Conservation (phyloP, 2,797 vertebrate species). For the Astyanax mexicanus region DNA sequence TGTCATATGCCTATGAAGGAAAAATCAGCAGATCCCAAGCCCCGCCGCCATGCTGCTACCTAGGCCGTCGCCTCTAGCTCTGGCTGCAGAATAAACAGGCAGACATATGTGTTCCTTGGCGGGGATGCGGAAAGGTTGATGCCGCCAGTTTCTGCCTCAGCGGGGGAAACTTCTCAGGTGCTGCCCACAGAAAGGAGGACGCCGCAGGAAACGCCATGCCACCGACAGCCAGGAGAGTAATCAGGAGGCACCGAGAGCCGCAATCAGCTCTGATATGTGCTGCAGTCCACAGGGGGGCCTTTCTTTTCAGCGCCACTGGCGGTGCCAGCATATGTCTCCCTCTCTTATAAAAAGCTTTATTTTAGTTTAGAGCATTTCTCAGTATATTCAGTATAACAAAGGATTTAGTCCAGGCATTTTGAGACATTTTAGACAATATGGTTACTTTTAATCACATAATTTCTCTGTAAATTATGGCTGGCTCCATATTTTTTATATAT, state of each 20-base stretch:
- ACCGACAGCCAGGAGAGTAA: constrained; percentile 72
- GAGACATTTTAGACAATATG: not conserved
- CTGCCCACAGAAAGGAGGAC: constrained; percentile 46
- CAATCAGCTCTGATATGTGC: constrained; percentile 75
- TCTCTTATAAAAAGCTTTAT: constrained; percentile 5
- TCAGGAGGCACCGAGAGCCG: constrained; percentile 73
- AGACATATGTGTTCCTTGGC: constrained; percentile 72
- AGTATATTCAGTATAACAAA: not conserved
- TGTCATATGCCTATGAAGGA: constrained; percentile 16
- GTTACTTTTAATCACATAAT: too few relatives aligned
- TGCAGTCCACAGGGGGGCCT: constrained; percentile 73
- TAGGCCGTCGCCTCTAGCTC: constrained; percentile 36
- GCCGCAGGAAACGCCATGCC: constrained; percentile 59
- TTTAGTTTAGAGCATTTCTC: not conserved
- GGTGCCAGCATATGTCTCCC: constrained; percentile 71
- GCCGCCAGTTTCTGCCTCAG: constrained; percentile 63
- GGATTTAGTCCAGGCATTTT: not conserved
- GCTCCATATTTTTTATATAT: too few relatives aligned
- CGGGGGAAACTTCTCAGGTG: constrained; percentile 64
- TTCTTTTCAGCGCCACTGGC: constrained; percentile 72
- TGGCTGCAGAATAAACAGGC: constrained; percentile 60
- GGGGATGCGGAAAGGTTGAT: constrained; percentile 68
- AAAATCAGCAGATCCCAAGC: constrained; percentile 51
- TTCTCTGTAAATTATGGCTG: too few relatives aligned
- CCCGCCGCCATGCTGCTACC: constrained; percentile 47